phyloP scores from a whole-genome alignment of 2,888 invertebrate species.

The Acrocera orbiculus region DNA sequence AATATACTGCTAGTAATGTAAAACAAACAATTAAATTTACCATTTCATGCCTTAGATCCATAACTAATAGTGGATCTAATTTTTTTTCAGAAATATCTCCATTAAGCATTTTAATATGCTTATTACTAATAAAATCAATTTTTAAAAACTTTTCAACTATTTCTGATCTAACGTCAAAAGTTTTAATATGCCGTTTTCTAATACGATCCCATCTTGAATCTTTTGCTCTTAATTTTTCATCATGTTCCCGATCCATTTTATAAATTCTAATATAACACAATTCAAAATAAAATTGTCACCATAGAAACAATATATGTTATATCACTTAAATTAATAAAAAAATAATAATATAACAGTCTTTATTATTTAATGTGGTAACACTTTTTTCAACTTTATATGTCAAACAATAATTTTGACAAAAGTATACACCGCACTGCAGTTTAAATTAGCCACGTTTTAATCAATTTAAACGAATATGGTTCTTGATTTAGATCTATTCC shows the following conservation, averaged over 20 bases:
- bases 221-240: conserved; percentile 13
- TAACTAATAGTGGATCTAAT: conserved; percentile 26
- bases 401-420: too few relatives aligned
- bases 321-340: too few relatives aligned
- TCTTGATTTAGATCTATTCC: conserved; percentile 88
- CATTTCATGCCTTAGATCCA: conserved; percentile 29
- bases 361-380: too few relatives aligned
- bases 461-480: too few relatives aligned
- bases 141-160: conserved; percentile 26
- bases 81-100: conserved; percentile 14
- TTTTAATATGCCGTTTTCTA: conserved; percentile 22
- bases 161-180: conserved; percentile 20
- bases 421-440: too few relatives aligned
- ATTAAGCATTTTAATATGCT: conserved; percentile 20
- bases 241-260: background rate
- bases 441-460: too few relatives aligned
- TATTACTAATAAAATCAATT: conserved; percentile 23
- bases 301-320: too few relatives aligned
- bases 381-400: too few relatives aligned
- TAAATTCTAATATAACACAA: too few relatives aligned
- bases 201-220: conserved; percentile 31
- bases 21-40: conserved; percentile 14
- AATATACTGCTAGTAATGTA: background rate
- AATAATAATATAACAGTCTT: too few relatives aligned
- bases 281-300: too few relatives aligned